These are phyloP conservation scores for Drosophila carrolli DNA, from an alignment of 1,140 invertebrate genomes.

Conservation along the genomic window DNA sequence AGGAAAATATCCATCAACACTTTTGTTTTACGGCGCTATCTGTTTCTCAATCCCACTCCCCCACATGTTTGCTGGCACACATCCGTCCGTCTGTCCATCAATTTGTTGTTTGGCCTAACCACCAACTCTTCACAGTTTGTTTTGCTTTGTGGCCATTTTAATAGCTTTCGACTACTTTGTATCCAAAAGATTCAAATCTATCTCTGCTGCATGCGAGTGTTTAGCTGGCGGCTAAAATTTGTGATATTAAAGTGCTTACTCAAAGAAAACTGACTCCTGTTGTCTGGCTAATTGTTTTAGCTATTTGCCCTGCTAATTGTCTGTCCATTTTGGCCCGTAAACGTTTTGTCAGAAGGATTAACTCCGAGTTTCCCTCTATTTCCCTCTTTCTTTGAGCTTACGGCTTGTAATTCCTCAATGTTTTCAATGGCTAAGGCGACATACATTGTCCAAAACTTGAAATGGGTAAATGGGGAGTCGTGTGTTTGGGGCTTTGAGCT, in stretches of 20 bases:
- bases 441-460: constrained; percentile 74
- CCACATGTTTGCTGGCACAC: constrained; percentile 69
- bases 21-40: constrained; percentile 72
- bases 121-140: constrained; percentile 67
- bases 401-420: constrained; percentile 66
- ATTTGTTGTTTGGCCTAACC: constrained; percentile 73
- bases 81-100: constrained; percentile 60
- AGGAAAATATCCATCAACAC: constrained; percentile 82
- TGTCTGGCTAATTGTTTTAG: constrained; percentile 43
- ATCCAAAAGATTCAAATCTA: constrained; percentile 72
- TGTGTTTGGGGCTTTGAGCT: constrained; percentile 21
- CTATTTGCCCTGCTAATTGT: constrained; percentile 58
- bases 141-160: constrained; percentile 76
- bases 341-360: constrained; percentile 82
- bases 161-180: constrained; percentile 74
- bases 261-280: neutral
- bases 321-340: constrained; percentile 63
- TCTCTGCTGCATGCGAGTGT: constrained; percentile 4
- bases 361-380: constrained; percentile 16
- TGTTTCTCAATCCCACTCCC: neutral
- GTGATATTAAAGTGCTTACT: constrained; percentile 68
- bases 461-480: constrained; percentile 46
- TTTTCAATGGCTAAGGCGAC: constrained; percentile 70
- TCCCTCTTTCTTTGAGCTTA: constrained; percentile 32
- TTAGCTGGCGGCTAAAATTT: constrained; percentile 56